Evolutionary conservation across 2,888 invertebrate species (phyloP).

Genomic region (Mythimna pallens): DNA sequence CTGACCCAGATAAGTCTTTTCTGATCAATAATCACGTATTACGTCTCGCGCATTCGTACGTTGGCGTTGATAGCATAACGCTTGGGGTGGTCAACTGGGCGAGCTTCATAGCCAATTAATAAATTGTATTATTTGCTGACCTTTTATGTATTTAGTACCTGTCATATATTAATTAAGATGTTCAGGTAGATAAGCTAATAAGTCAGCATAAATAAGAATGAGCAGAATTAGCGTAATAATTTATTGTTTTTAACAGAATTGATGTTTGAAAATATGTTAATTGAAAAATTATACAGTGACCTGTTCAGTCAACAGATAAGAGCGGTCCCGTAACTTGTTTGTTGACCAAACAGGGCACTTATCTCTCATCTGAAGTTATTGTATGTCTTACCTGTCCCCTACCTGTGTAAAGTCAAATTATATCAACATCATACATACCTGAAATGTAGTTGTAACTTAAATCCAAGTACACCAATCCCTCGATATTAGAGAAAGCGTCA

Average conservation of each 20-base stretch:
- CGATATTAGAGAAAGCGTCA: slow-evolving; percentile 88
- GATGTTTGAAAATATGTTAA: slow-evolving; percentile 8
- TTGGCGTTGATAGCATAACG: slow-evolving; percentile 25
- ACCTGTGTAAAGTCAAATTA: slow-evolving; percentile 15
- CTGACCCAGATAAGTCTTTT: slow-evolving; percentile 65
- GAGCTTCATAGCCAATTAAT: slow-evolving; percentile 4
- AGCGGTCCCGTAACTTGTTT: slow-evolving; percentile 8
- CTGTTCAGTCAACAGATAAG: slow-evolving; percentile 27
- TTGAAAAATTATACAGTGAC: neutral
- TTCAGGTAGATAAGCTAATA: neutral
- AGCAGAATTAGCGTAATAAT: neutral
- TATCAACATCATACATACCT: slow-evolving; percentile 77
- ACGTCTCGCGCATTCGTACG: slow-evolving; percentile 36
- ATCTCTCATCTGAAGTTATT: slow-evolving; percentile 34
- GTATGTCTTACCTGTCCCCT: slow-evolving; percentile 23
- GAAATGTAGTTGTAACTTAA: slow-evolving; percentile 90
- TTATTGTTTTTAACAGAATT: neutral
- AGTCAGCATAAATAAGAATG: neutral
- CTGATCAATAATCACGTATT: slow-evolving; percentile 66
- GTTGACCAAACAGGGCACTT: slow-evolving; percentile 21
- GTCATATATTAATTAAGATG: neutral
- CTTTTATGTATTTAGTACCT: too few relatives aligned
- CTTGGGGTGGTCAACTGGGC: slow-evolving; percentile 24
- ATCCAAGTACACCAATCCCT: slow-evolving; percentile 89
- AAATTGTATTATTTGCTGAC: slow-evolving; percentile 4